Base-by-base conservation (phyloP, 2,888 invertebrate species). In the Vannuccia rotundouncinata region DNA sequence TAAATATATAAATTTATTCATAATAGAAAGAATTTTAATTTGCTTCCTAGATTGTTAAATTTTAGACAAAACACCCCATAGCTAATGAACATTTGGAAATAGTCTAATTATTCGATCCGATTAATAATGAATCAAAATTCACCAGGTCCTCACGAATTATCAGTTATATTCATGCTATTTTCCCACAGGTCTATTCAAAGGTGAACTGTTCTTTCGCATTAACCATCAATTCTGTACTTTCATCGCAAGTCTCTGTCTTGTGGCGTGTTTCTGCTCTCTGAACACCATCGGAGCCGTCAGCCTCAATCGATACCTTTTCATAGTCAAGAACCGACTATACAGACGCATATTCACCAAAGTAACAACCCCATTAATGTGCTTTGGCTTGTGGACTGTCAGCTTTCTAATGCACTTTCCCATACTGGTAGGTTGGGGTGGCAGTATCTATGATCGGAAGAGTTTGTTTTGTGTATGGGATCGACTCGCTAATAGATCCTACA, bases 381-480 rank as follows among this genome's bases (percentile, higher is more conserved):
- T 79, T 13, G 79, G 80, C 1, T 81, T 82, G 2, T 83, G 83
- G 83, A 29, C 81, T 13, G 59, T 83, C 28, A 80, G 83, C 28
- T 83, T 83, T 76, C 79, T 82, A 13, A 75, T 82, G 5, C 82
- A 83, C 73, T 28, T 82, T 74, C 82, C 82, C 1, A 83, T 82
- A 79, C 79, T 82, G 30, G 79, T 83, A 75, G 83, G 83, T 22
- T 83, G 83, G 83, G 83, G 83, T 10, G 83, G 82, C 76, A 82
- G 83, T 74, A 79, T 59, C 31, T 83, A 81, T 73, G 83, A 83
- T 78, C 31, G 80, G 29, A 83, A 83, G 76, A 83, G 82, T 10
- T 59, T 84, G 29, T 82, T 73, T 59, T 83, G 83, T 77, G 81
- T 83, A 27, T 83, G 82, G 81, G 82, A 83, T 76, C 59, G 83